phyloP scores from a whole-genome alignment of 35 echinoderm and acorn worm genomes.

The Heliocidaris erythrogramma region DNA sequence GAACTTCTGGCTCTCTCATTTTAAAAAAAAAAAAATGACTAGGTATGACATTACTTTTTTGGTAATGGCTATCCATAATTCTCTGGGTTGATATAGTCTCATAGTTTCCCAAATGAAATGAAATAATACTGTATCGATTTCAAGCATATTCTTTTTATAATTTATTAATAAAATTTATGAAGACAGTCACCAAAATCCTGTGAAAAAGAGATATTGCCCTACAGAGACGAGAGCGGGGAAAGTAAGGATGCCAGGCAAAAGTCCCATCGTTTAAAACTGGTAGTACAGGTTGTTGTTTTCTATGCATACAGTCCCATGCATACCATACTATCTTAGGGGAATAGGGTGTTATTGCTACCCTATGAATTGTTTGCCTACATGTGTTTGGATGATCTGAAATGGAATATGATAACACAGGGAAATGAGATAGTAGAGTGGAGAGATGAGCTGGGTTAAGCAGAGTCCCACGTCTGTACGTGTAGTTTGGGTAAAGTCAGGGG shows the following conservation, averaged over 20 bases:
- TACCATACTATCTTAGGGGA: slow-evolving; percentile 21
- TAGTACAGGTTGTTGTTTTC: slow-evolving; percentile 17
- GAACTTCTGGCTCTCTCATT: no score
- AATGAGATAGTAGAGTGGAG: neutral
- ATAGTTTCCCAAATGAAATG: no score
- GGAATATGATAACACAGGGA: neutral
- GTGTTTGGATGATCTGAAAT: neutral
- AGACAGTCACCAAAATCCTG: neutral
- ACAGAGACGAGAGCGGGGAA: neutral
- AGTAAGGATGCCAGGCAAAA: neutral
- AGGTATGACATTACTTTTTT: no score
- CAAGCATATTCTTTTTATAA: no score
- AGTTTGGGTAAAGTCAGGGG: neutral
- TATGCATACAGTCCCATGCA: neutral
- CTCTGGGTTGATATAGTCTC: no score
- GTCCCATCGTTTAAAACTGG: neutral
- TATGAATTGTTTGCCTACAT: neutral
- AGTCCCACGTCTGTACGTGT: no score
- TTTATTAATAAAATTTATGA: no score
- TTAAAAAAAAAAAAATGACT: no score
- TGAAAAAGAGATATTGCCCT: neutral
- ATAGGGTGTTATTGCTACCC: neutral
- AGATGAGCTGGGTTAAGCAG: neutral
- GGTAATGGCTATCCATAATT: no score
- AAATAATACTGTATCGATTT: no score